Percentiles rank a stretch among this genome's conserved stretches.
These are phyloP conservation scores for Ochotona princeps DNA, from an alignment of 2,113 vertebrate species.

Conservation along the genomic window DNA sequence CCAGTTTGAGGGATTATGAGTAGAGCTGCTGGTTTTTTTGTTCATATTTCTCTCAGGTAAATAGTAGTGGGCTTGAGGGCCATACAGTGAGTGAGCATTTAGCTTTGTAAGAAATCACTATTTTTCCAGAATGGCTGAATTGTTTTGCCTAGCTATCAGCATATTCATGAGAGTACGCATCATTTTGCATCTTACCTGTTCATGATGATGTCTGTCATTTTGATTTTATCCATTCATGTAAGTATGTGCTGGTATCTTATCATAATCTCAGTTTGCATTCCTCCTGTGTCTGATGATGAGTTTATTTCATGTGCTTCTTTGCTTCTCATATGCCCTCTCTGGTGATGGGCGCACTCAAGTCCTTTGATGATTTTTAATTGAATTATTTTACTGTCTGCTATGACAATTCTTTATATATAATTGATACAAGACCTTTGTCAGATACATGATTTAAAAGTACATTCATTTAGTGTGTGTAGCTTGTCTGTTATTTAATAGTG, in stretches of 20 bases:
- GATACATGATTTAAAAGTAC: slow-evolving; percentile 9
- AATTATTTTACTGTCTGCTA: slow-evolving; percentile 13
- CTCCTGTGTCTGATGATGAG: neutral
- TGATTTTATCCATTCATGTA: neutral
- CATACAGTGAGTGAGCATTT: neutral
- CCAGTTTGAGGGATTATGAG: neutral
- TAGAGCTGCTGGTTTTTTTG: neutral
- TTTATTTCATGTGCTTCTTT: neutral
- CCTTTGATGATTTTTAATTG: slow-evolving; percentile 20
- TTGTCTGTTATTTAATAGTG: neutral
- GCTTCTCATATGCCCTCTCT: neutral
- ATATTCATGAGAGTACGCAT: neutral
- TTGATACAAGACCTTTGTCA: slow-evolving; percentile 14
- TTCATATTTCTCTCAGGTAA: neutral
- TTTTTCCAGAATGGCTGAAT: neutral
- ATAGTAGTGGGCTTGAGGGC: neutral
- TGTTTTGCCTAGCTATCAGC: neutral
- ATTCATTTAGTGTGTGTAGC: neutral
- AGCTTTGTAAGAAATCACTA: neutral
- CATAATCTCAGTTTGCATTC: neutral
- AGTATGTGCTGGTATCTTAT: neutral
- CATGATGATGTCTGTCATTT: neutral
- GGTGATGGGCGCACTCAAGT: slow-evolving; percentile 1
- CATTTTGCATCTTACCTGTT: neutral
- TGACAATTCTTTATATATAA: slow-evolving; percentile 2